Base-by-base conservation (phyloP, 2,797 vertebrate species). In the Spea hammondii region DNA sequence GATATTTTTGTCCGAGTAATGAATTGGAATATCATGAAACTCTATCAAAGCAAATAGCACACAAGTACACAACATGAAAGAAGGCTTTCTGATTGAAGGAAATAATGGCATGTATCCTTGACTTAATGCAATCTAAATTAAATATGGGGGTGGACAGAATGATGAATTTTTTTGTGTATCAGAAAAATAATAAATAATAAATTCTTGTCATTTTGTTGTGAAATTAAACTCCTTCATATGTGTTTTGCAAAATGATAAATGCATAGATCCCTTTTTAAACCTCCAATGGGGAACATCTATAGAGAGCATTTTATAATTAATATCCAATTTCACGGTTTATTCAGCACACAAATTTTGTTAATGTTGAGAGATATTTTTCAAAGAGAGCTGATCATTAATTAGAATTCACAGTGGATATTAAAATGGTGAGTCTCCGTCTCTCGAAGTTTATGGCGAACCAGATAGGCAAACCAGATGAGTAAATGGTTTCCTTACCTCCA, bases 1-100 rank as follows among this genome's bases (percentile, higher is more conserved):
- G 75, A 82, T 82, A 77, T 82, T 82, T 82, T 78, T 82, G 75
- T 74, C 80, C 75, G 54, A 70, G 71, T 82, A 82, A 82, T 82
- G 75, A 74, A 82, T 82, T 74, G 65, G 65, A 82, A 74, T 74
- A 82, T 82, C 80, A 82, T 74, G 65, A 74, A 78, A 60, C 70
- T 49, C 70, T 75, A 77, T 82, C 70, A 77, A 77, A 82, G 70
- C 75, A 78, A 77, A 82, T 70, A 82, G 65, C 72, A 82, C n/a
- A 62, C 74, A 65, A 77, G 75, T 67, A 74, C 49, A 69, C 70
- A 77, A 69, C 55, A 77, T 81, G 74, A 77, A 77, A 73, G 74
- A 48, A 64, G 64, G 45, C 44, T 70, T 69, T 67, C 57, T 76
- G 69, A 73, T 55, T 49, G 54, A 77, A 12, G 10, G 45, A 17